A percentile compares a stretch with the other conserved stretches of the same genome.
Conservation (phyloP, 2,888 invertebrate genomes). For the Eupeodes luniger region DNA sequence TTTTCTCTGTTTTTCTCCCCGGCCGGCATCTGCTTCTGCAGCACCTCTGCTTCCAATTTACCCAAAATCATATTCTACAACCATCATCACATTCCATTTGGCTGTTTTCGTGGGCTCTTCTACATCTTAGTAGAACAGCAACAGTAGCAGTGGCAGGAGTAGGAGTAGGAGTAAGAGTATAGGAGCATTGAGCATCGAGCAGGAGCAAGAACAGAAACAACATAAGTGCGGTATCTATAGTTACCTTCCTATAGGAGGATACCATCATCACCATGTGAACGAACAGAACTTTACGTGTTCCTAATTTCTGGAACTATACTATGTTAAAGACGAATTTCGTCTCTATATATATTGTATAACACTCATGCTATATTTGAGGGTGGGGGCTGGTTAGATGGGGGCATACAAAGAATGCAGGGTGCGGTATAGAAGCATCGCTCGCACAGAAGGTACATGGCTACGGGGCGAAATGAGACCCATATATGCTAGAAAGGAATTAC, state of each 20-base stretch:
- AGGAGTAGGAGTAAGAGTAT: conserved; percentile 4
- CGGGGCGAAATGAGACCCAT: conserved; percentile 74
- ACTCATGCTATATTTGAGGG: conserved; percentile 10
- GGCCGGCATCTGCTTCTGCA: conserved; percentile 12
- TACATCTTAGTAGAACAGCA: conserved; percentile 67
- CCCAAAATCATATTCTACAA: conserved; percentile 42
- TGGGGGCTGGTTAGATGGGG: not conserved
- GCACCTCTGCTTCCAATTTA: conserved; percentile 49
- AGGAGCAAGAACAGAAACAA: conserved; percentile 33
- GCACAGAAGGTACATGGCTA: conserved; percentile 70
- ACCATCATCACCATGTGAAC: conserved; percentile 56
- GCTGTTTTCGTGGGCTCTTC: conserved; percentile 65
- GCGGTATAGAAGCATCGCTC: conserved; percentile 15
- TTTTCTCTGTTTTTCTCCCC: conserved; percentile 55
- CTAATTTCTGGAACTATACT: conserved; percentile 72
- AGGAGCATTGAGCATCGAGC: not conserved
- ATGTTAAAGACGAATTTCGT: conserved; percentile 59
- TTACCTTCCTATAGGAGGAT: conserved; percentile 39
- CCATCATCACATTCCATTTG: conserved; percentile 64
- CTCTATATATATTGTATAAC: conserved; percentile 57
- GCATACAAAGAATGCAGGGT: conserved; percentile 35
- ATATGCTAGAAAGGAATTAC: conserved; percentile 75
- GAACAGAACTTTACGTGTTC: conserved; percentile 75
- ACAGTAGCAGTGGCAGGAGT: conserved; percentile 35
- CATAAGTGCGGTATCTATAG: conserved; percentile 65